Evolutionary conservation across 2,888 invertebrate species (phyloP).

Genomic region (Cynaeus angustus): DNA sequence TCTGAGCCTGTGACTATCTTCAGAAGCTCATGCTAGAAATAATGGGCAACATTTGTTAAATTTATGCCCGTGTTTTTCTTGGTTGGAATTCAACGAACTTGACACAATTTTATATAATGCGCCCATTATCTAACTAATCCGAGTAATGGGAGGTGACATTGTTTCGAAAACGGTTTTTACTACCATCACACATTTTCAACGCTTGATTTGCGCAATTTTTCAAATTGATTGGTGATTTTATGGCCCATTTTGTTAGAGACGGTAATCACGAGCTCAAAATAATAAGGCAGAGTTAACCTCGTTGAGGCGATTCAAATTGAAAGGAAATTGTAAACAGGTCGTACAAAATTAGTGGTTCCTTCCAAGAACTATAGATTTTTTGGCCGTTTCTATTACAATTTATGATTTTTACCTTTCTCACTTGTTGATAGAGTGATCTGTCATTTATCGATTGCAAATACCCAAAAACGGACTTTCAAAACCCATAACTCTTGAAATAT

Average conservation of each 20-base stretch:
- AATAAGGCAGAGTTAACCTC: background rate
- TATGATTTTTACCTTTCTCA: no score
- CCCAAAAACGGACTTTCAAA: background rate
- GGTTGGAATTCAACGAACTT: conserved; percentile 2
- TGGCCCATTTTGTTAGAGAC: background rate
- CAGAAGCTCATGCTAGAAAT: conserved; percentile 23
- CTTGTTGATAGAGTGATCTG: background rate
- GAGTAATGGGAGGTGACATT: conserved; percentile 10
- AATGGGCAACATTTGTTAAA: conserved; percentile 17
- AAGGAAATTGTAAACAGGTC: background rate
- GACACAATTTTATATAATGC: conserved; percentile 22
- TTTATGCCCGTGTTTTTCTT: conserved; percentile 16
- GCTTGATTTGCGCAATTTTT: conserved; percentile 4
- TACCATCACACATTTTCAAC: conserved; percentile 10
- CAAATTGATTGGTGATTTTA: background rate
- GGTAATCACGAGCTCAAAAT: background rate
- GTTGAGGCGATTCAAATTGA: background rate
- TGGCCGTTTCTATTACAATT: background rate
- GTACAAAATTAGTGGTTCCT: background rate
- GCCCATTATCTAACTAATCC: background rate
- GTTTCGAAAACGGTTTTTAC: conserved; percentile 5
- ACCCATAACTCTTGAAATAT: background rate
- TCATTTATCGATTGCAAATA: background rate
- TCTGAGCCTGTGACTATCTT: conserved; percentile 24
- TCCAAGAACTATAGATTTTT: background rate